Percentiles rank a stretch among this genome's conserved stretches.
phyloP scores from a whole-genome alignment of 2,113 vertebrate species.

The Myotis yumanensis region DNA sequence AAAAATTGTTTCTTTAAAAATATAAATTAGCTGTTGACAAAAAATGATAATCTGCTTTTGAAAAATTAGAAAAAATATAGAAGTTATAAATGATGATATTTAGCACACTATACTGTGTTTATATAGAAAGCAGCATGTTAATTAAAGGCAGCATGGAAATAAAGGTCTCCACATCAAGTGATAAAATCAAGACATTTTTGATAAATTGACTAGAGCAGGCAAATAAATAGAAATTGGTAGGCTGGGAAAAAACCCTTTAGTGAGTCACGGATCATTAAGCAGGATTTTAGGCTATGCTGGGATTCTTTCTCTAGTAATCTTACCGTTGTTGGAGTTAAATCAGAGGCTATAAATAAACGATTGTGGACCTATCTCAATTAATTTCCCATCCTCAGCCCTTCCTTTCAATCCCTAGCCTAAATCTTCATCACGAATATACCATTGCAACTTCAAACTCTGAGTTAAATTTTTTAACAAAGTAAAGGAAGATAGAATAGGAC shows the following conservation, averaged over 20 bases:
- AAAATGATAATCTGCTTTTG: background rate
- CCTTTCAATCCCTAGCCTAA: background rate
- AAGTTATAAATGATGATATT: background rate
- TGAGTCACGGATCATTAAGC: background rate
- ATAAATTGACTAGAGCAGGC: background rate
- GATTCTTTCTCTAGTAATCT: background rate
- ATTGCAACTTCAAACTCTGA: background rate
- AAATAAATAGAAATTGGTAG: background rate
- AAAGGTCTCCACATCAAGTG: background rate
- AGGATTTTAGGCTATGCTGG: background rate
- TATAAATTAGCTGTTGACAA: background rate
- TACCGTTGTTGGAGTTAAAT: background rate
- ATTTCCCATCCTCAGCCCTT: background rate
- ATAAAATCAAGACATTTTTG: constrained; percentile 1
- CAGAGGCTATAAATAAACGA: background rate
- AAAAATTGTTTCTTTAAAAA: background rate
- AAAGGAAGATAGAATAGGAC: background rate
- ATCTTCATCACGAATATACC: background rate
- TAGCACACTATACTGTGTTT: background rate
- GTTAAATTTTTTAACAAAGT: background rate
- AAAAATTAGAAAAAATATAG: background rate
- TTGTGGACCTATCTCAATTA: background rate
- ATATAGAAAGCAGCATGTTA: background rate
- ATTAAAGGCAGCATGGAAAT: background rate
- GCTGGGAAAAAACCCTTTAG: background rate